phyloP scores from a whole-genome alignment of 2,888 invertebrate genomes.

The Drosophila prostipennis region DNA sequence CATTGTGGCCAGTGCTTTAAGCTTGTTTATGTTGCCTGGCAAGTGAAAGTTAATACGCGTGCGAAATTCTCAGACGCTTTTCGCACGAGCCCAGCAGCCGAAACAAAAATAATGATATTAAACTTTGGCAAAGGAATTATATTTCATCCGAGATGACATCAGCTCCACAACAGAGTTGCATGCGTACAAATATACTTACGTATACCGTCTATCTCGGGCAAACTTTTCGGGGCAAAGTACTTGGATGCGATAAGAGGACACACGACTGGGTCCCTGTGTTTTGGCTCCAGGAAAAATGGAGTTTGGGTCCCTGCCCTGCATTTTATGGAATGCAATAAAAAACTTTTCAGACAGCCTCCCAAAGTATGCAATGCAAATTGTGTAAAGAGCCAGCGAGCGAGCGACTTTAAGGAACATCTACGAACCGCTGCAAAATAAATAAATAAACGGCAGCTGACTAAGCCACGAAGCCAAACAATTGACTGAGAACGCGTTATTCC shows the following conservation, averaged over 20 bases:
- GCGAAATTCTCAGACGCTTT: conserved; percentile 62
- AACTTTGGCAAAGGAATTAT: conserved; percentile 69
- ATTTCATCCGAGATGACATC: conserved; percentile 72
- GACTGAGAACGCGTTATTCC: conserved; percentile 51
- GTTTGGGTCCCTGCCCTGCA: conserved; percentile 38
- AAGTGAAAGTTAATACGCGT: conserved; percentile 75
- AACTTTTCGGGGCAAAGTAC: conserved; percentile 60
- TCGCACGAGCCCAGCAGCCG: conserved; percentile 30
- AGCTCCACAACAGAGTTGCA: conserved; percentile 61
- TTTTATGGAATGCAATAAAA: conserved; percentile 74
- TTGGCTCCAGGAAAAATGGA: conserved; percentile 8
- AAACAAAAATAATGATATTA: conserved; percentile 47
- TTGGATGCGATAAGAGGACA: conserved; percentile 57
- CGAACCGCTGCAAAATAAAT: conserved; percentile 24
- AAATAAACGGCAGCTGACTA: conserved; percentile 25
- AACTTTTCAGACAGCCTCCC: conserved; percentile 68
- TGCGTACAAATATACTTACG: conserved; percentile 11
- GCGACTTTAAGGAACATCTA: conserved; percentile 49
- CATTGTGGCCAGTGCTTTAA: conserved; percentile 55
- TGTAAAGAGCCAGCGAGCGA: conserved; percentile 52
- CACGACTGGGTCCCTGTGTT: conserved; percentile 15
- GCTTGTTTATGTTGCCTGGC: conserved; percentile 66
- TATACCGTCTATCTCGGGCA: conserved; percentile 41
- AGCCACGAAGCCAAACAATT: conserved; percentile 55
- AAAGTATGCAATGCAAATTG: conserved; percentile 67